Percentiles rank a stretch among this genome's conserved stretches.
These are phyloP conservation scores for human DNA, from an alignment of 2,113 vertebrate genomes.

Conservation along the genomic window DNA sequence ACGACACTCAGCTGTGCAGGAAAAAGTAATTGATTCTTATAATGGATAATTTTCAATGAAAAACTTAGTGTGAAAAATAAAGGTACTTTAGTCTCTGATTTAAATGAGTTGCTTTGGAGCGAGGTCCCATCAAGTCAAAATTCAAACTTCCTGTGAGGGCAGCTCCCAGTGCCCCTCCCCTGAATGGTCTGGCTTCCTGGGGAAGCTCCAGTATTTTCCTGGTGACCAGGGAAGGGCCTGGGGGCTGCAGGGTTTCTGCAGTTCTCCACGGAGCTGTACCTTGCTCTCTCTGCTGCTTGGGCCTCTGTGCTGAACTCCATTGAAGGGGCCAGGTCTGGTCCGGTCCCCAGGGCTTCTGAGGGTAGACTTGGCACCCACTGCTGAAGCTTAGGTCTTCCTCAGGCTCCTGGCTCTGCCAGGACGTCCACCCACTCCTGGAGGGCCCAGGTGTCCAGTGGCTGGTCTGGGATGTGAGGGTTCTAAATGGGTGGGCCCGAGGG, in stretches of 20 bases:
- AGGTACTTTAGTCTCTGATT: not conserved
- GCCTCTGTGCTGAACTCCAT: not conserved
- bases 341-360: not conserved
- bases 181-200: too few relatives aligned
- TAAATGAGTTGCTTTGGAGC: not conserved
- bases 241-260: not conserved
- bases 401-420: not conserved
- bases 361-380: too few relatives aligned
- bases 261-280: not conserved
- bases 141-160: not conserved
- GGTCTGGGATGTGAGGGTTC: not conserved
- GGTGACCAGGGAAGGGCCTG: too few relatives aligned
- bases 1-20: not conserved
- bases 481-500: fast-evolving
- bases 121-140: not conserved
- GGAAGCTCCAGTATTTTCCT: not conserved
- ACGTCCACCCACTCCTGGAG: not conserved
- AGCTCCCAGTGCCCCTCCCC: fast-evolving
- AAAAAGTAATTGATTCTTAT: not conserved
- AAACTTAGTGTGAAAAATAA: not conserved
- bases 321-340: not conserved
- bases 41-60: not conserved
- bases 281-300: not conserved
- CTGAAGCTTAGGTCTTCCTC: not conserved
- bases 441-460: not conserved